Percentiles rank a stretch among this genome's conserved stretches.
phyloP scores from a whole-genome alignment of 2,113 vertebrate species.

The Hydropotes inermis region DNA sequence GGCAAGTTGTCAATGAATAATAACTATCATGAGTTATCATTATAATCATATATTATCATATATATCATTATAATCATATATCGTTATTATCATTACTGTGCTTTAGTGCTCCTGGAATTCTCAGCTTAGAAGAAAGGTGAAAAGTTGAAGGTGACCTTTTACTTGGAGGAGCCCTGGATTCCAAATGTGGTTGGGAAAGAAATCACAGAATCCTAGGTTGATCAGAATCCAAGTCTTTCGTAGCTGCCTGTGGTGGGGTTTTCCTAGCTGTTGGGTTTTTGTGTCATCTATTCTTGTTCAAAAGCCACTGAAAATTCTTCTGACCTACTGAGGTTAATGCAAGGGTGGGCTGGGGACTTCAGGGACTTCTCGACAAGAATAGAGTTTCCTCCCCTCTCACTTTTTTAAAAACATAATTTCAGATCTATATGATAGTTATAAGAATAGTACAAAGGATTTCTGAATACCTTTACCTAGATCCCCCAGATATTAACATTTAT shows the following conservation, averaged over 20 bases:
- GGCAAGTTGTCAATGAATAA: not conserved
- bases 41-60: not conserved
- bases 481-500: not conserved
- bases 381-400: rapidly evolving
- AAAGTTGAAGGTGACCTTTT: not conserved
- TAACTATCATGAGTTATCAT: not conserved
- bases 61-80: not conserved
- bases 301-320: not conserved
- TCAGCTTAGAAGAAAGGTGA: not conserved
- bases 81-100: not conserved
- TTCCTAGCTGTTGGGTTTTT: not conserved
- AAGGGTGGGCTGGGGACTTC: not conserved
- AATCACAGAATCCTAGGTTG: not conserved
- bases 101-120: not conserved
- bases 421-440: not conserved
- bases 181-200: not conserved
- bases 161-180: not conserved
- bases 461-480: not conserved
- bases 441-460: not conserved
- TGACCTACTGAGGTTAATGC: not conserved
- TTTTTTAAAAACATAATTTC: not conserved
- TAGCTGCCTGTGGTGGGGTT: not conserved
- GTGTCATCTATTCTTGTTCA: not conserved
- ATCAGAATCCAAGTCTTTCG: not conserved
- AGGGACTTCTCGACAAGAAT: not conserved